Conservation (phyloP, 2,797 vertebrate genomes). For the Kryptolebias ocellatus region DNA sequence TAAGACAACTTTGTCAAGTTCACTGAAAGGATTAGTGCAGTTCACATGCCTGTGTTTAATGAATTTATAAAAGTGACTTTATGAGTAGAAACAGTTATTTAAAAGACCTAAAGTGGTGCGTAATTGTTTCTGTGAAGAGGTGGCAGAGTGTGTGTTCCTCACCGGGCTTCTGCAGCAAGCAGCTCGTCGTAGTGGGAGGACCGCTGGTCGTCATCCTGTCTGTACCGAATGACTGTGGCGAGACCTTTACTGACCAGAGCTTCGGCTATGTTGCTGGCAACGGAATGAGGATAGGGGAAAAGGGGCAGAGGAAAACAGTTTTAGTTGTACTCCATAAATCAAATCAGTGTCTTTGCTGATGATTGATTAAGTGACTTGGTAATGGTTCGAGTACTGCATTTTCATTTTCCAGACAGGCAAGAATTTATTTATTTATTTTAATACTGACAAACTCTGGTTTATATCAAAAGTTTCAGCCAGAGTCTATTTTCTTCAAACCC, state of each 20-base stretch:
- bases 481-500: not conserved
- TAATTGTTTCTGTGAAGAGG: conserved; percentile 12
- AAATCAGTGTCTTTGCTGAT: not conserved
- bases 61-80: not conserved
- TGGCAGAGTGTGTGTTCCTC: conserved; percentile 50
- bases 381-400: no score
- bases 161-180: conserved; percentile 94
- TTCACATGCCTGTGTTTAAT: not conserved
- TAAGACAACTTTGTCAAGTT: conserved; percentile 52
- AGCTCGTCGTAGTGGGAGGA: conserved; percentile 97
- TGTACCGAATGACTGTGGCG: conserved; percentile 93
- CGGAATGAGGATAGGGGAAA: not conserved
- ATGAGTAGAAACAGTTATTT: not conserved
- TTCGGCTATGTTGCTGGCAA: conserved; percentile 94
- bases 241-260: conserved; percentile 96
- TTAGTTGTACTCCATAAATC: not conserved
- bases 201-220: conserved; percentile 95
- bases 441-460: not conserved
- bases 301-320: not conserved
- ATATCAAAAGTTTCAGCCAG: not conserved
- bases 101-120: not conserved
- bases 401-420: no score
- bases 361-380: not conserved
- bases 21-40: not conserved
- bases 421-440: no score